phyloP scores from a whole-genome alignment of 2,888 invertebrate genomes.

The Apocheima hispidaria region DNA sequence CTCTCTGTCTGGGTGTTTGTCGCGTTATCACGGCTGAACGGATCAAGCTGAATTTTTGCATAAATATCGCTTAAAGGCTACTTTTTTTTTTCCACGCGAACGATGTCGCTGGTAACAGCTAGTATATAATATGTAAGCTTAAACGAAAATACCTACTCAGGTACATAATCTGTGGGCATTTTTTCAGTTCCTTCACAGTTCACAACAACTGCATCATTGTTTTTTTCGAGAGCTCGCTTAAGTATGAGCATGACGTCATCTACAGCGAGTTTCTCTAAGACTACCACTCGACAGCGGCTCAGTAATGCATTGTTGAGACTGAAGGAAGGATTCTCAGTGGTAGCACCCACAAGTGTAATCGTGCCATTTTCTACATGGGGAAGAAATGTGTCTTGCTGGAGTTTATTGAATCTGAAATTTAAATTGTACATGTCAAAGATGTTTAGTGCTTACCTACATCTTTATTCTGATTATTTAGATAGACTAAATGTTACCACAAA shows the following conservation, averaged over 20 bases:
- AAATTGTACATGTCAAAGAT: no score
- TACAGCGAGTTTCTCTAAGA: slow-evolving; percentile 89
- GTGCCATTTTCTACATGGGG: slow-evolving; percentile 93
- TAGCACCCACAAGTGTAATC: slow-evolving; percentile 92
- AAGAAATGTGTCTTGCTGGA: slow-evolving; percentile 93
- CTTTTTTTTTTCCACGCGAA: no score
- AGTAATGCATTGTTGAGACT: slow-evolving; percentile 92
- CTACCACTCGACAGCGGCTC: slow-evolving; percentile 92
- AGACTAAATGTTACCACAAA: no score
- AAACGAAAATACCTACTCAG: slow-evolving; percentile 51
- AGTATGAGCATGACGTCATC: slow-evolving; percentile 88
- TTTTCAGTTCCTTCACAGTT: slow-evolving; percentile 52
- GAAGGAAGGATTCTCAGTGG: slow-evolving; percentile 96
- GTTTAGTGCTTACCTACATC: neutral
- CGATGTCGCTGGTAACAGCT: neutral
- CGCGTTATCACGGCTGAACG: no score
- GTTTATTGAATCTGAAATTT: slow-evolving; percentile 90
- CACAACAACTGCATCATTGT: slow-evolving; percentile 60
- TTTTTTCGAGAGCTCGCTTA: slow-evolving; percentile 81
- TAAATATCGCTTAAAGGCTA: no score
- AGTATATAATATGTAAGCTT: no score
- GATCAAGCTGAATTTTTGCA: no score
- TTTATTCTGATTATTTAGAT: no score
- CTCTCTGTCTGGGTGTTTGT: no score
- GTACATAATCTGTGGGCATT: slow-evolving; percentile 46